Percentiles rank a stretch among this genome's conserved stretches.
Evolutionary conservation across 2,888 invertebrate genomes (phyloP).

Genomic region (Anthoptus insignis): DNA sequence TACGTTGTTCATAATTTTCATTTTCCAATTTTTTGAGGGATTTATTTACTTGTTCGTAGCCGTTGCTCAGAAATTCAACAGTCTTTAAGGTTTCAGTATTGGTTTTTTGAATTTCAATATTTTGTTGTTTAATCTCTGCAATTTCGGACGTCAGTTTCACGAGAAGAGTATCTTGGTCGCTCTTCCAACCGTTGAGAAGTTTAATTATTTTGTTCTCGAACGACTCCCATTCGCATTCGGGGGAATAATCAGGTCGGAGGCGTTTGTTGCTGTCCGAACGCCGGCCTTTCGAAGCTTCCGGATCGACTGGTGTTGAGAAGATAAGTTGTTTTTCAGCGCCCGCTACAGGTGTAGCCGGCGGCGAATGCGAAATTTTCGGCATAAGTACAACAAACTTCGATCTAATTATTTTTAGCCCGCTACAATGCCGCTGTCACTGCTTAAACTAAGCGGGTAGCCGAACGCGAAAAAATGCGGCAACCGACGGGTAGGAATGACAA

Average conservation of each 20-base stretch:
- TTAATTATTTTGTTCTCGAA: conserved; percentile 6
- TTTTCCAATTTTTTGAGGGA: conserved; percentile 8
- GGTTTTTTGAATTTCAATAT: conserved; percentile 4
- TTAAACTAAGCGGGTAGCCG: no score
- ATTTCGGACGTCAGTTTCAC: conserved; percentile 2
- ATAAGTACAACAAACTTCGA: no score
- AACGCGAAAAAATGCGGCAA: no score
- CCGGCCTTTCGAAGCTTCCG: not conserved
- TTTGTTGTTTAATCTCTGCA: not conserved
- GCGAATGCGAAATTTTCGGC: not conserved
- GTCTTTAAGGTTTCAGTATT: conserved; percentile 5
- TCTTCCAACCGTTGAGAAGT: conserved; percentile 1
- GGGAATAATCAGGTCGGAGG: not conserved
- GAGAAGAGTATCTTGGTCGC: not conserved
- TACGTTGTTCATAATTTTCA: not conserved
- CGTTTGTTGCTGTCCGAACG: not conserved
- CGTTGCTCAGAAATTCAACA: not conserved
- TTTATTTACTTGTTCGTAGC: not conserved
- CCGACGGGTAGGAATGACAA: no score
- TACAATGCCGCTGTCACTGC: no score
- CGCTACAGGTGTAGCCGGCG: not conserved
- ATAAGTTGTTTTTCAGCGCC: not conserved
- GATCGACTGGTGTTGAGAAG: not conserved
- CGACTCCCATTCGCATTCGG: conserved; percentile 3
- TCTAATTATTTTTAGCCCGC: no score